A percentile compares a stretch with the other conserved stretches of the same genome.
Conservation (phyloP, 2,113 vertebrate genomes). For the Ranitomeya imitator region DNA sequence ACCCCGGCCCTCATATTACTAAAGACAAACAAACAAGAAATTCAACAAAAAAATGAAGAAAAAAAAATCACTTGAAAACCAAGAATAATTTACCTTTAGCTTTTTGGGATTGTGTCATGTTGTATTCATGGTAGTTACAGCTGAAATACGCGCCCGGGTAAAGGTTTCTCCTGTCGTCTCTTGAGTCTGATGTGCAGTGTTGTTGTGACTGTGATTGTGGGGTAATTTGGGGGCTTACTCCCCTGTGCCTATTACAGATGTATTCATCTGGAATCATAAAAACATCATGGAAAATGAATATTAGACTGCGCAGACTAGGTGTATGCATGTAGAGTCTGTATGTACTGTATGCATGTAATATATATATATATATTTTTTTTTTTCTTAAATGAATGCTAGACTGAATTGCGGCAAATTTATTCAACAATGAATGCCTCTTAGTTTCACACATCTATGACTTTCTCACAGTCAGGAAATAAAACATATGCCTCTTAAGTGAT, state of each 20-base stretch:
- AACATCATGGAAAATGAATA: neutral
- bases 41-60: neutral
- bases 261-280: conserved; percentile 72
- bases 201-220: conserved; percentile 69
- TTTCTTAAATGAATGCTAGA: too few species aligned
- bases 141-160: conserved; percentile 73
- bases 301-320: neutral
- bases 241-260: conserved; percentile 67
- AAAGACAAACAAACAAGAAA: neutral
- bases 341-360: too few species aligned
- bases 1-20: neutral
- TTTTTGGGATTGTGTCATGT: conserved; percentile 73
- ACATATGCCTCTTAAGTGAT: too few species aligned
- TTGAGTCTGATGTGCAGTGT: conserved; percentile 67
- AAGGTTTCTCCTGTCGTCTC: conserved; percentile 65
- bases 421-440: too few species aligned
- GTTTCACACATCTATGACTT: too few species aligned
- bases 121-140: conserved; percentile 75
- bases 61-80: neutral
- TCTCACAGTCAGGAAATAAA: too few species aligned
- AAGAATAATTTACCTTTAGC: conserved; percentile 72
- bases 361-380: too few species aligned
- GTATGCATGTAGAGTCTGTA: neutral
- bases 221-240: conserved; percentile 67
- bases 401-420: too few species aligned